These are phyloP conservation scores for Vulpes vulpes DNA, from an alignment of 2,113 vertebrate species.

Conservation along the genomic window DNA sequence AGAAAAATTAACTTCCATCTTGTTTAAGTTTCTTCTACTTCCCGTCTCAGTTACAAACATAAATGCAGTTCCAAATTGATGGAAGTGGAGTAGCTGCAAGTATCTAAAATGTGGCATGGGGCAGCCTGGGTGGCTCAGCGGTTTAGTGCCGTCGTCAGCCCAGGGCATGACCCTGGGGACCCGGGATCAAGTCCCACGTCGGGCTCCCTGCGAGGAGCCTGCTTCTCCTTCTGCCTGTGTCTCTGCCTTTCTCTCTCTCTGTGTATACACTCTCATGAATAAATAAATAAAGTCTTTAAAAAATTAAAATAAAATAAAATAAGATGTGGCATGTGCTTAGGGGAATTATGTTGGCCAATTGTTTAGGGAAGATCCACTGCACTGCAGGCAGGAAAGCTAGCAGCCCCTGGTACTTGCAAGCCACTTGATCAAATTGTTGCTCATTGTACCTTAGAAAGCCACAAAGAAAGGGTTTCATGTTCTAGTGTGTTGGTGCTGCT, in stretches of 20 bases:
- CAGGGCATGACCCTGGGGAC: too few species aligned
- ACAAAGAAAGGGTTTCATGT: not conserved
- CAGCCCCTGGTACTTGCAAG: not conserved
- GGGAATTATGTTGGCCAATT: not conserved
- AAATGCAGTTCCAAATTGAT: not conserved
- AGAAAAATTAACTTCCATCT: not conserved
- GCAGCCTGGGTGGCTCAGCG: too few species aligned
- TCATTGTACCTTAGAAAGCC: not conserved
- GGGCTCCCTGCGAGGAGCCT: too few species aligned
- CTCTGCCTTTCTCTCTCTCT: too few species aligned
- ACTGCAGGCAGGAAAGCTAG: not conserved
- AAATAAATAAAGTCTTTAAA: too few species aligned
- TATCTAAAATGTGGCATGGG: not conserved
- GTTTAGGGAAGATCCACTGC: not conserved
- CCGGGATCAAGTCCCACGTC: too few species aligned
- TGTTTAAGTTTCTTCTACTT: not conserved
- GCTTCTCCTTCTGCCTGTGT: too few species aligned
- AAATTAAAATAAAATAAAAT: not conserved
- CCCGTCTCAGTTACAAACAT: not conserved
- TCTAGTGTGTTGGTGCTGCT: not conserved
- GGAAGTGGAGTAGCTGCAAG: not conserved
- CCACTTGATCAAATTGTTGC: too few species aligned
- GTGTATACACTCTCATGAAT: too few species aligned
- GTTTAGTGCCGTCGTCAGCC: too few species aligned
- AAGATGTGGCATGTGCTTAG: not conserved